A percentile compares a stretch with the other conserved stretches of the same genome.
Conservation (phyloP, 2,797 vertebrate species). For the Melanotaenia trifasciata region DNA sequence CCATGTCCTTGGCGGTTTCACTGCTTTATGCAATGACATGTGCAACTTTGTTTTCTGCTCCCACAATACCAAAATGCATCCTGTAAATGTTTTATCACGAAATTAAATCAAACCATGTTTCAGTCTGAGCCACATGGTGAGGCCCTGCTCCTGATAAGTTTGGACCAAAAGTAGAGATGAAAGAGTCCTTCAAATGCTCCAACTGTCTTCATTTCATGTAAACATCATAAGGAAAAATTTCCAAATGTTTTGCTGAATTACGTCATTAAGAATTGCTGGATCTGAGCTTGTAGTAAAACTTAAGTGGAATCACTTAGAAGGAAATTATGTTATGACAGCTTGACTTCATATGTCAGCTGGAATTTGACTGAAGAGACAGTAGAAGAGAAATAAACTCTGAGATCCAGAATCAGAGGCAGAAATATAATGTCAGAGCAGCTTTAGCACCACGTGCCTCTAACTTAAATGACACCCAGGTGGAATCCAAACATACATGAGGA, state of each 20-base stretch:
- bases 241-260: conserved; percentile 27
- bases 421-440: conserved; percentile 21
- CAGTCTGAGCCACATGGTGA: background rate
- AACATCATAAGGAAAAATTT: conserved; percentile 27
- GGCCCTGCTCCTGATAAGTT: background rate
- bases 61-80: background rate
- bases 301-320: conserved; percentile 10
- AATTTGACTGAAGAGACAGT: conserved; percentile 37
- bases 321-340: conserved; percentile 34
- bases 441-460: background rate
- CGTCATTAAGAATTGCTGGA: conserved; percentile 15
- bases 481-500: conserved; percentile 31
- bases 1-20: background rate
- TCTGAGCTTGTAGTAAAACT: conserved; percentile 27
- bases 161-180: background rate
- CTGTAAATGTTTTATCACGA: background rate
- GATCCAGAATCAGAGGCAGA: conserved; percentile 31
- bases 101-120: background rate
- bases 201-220: conserved; percentile 13
- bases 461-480: conserved; percentile 13
- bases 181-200: background rate
- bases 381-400: conserved; percentile 27
- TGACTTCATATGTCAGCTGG: conserved; percentile 37
- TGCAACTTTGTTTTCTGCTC: background rate
- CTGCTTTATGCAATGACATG: background rate